Percentiles rank a stretch among this genome's conserved stretches.
phyloP scores from a whole-genome alignment of 1,140 invertebrate genomes.

The Mamestra configurata region DNA sequence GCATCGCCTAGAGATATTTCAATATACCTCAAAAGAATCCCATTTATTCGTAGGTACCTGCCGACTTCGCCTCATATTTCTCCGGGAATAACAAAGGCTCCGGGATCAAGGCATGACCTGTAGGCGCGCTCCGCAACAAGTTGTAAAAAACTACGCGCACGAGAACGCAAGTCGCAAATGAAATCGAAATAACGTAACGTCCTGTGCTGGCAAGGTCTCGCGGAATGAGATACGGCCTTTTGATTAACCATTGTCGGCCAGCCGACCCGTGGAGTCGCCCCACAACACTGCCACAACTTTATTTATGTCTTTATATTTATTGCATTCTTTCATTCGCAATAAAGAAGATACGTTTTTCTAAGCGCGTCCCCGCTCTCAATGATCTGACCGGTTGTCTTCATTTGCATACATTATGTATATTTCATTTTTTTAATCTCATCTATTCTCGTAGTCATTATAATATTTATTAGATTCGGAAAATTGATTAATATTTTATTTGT shows the following conservation, averaged over 20 bases:
- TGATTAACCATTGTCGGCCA: constrained; percentile 84
- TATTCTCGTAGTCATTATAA: constrained; percentile 39
- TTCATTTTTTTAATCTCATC: constrained; percentile 29
- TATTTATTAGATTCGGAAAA: constrained; percentile 40
- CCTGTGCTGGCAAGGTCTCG: constrained; percentile 71
- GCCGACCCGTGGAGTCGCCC: constrained; percentile 65
- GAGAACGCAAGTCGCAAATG: constrained; percentile 86
- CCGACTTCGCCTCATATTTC: constrained; percentile 81
- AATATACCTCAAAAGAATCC: constrained; percentile 82
- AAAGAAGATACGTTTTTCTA: constrained; percentile 42
- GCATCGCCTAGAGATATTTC: constrained; percentile 80
- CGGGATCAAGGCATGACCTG: constrained; percentile 80
- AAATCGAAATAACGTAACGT: constrained; percentile 85
- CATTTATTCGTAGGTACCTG: constrained; percentile 76
- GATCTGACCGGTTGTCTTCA: constrained; percentile 40
- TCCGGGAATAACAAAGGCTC: constrained; percentile 80
- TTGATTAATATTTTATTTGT: constrained; percentile 49
- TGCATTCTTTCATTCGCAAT: constrained; percentile 48
- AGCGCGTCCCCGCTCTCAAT: constrained; percentile 32
- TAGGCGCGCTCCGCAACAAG: constrained; percentile 70
- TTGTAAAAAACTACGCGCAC: constrained; percentile 77
- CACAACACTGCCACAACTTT: constrained; percentile 67
- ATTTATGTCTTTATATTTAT: constrained; percentile 61
- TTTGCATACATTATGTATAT: constrained; percentile 53
- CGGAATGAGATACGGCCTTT: constrained; percentile 83